Evolutionary conservation across 2,888 invertebrate species (phyloP), one percentile per base, ranked within the genome.

Genomic region (Campoplex nolae): DNA sequence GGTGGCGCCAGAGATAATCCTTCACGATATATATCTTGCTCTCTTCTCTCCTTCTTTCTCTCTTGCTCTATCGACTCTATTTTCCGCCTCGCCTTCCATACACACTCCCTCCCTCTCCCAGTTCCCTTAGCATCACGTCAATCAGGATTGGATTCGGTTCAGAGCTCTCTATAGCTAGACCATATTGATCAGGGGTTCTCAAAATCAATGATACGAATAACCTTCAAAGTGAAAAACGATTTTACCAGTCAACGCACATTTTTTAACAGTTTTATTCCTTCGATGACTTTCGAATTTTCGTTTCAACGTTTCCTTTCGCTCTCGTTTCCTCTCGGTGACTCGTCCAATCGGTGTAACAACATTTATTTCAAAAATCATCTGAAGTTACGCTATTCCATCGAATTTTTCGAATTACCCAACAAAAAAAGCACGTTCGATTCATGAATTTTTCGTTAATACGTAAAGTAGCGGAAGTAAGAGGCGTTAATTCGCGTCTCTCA

Each of bases 1-100:
- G 91, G 92, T 94, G 94, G 94, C 93, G 93, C 94, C 93, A 92
- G 89, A 92, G 93, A 94, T 94, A 94, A 94, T 93, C 94, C 93
- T 73, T 83, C 84, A 89, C 89, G 92, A 92, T 93, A 93, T 93
- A 92, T 92, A 91, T 93, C 92, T 91, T 92, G 92, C 91, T 91
- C 93, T 92, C 92, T 91, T 91, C 91, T 91, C 90, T 92, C 91
- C 93, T 92, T 91, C 38, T 38, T 1, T 38, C 38, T 91, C 91
- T 91, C 90, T 92, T 91, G 93, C 92, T 91, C 91, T 91, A 91
- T 92, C 93, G 92, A 78, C 92, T 92, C 92, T 92, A 91, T 92
- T 91, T 92, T 92, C 90, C 91, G 90, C 91, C 89, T 73, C 67
- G 77, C 73, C 67, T 35, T 71, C 70, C 42, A 42, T 56, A 81